A percentile compares a stretch with the other conserved stretches of the same genome.
phyloP scores from a whole-genome alignment of 2,113 vertebrate species.

The Capricornis sumatraensis region DNA sequence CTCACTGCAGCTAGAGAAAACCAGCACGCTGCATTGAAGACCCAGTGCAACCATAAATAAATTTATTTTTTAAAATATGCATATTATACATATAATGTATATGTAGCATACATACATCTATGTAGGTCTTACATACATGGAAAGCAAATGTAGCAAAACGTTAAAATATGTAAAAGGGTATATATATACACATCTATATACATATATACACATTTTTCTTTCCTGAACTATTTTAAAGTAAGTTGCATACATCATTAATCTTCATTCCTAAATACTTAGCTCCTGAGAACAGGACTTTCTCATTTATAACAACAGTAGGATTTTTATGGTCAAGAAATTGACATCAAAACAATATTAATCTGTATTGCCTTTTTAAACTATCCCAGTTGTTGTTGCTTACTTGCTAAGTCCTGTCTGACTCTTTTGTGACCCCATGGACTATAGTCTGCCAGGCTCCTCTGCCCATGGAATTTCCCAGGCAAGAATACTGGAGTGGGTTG shows the following conservation, averaged over 20 bases:
- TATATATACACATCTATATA: fast-evolving
- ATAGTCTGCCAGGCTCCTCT: neutral
- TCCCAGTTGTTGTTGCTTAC: neutral
- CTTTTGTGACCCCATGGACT: neutral
- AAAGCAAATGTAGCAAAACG: neutral
- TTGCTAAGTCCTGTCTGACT: neutral
- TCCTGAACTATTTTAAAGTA: neutral
- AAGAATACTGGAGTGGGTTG: neutral
- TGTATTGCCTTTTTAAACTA: neutral
- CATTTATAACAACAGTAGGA: neutral
- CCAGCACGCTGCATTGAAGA: neutral
- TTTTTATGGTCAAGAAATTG: neutral
- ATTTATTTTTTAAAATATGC: neutral
- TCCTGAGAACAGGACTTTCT: neutral
- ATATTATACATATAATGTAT: neutral
- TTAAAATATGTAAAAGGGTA: neutral
- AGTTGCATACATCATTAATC: neutral
- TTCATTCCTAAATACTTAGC: neutral
- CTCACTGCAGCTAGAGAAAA: neutral
- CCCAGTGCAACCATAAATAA: neutral
- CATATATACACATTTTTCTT: neutral
- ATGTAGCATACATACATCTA: neutral
- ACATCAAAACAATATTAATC: neutral
- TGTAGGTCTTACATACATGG: neutral
- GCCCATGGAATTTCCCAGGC: neutral